Conservation (phyloP, 1,140 invertebrate genomes). For the Acyrthosiphon pisum region DNA sequence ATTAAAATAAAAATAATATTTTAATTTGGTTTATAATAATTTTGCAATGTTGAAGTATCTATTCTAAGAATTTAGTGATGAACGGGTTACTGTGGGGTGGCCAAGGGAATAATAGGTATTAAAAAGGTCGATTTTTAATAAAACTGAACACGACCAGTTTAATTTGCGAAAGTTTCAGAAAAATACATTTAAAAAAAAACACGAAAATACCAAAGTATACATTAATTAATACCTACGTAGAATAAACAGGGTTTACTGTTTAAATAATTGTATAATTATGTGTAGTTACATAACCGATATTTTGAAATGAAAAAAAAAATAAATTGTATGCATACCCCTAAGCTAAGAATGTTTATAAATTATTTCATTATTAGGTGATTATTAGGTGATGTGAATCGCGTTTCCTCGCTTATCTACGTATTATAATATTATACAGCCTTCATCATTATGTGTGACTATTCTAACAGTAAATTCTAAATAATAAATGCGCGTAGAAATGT, state of each 20-base stretch:
- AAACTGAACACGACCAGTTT: not conserved
- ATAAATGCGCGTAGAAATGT: not conserved
- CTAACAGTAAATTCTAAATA: not conserved
- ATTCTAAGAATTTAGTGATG: not conserved
- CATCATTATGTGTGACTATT: not conserved
- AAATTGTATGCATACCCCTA: not conserved
- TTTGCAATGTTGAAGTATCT: not conserved
- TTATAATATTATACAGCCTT: not conserved
- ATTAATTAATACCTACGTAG: not conserved
- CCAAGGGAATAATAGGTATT: not conserved
- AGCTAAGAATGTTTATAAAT: not conserved
- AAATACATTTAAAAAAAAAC: not conserved
- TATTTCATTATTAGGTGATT: too few species aligned
- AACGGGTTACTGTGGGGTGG: not conserved
- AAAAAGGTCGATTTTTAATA: not conserved
- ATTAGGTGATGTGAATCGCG: not conserved
- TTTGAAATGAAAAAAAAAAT: not conserved
- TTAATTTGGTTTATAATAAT: not conserved
- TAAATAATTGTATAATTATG: not conserved
- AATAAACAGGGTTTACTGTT: not conserved
- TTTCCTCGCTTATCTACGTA: not conserved
- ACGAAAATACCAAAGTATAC: not conserved
- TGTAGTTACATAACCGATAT: not conserved
- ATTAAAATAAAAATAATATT: not conserved
- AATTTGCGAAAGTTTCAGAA: not conserved